A percentile compares a stretch with the other conserved stretches of the same genome.
Evolutionary conservation across 2,888 invertebrate species (phyloP).

Genomic region (Harpalus rufipes): DNA sequence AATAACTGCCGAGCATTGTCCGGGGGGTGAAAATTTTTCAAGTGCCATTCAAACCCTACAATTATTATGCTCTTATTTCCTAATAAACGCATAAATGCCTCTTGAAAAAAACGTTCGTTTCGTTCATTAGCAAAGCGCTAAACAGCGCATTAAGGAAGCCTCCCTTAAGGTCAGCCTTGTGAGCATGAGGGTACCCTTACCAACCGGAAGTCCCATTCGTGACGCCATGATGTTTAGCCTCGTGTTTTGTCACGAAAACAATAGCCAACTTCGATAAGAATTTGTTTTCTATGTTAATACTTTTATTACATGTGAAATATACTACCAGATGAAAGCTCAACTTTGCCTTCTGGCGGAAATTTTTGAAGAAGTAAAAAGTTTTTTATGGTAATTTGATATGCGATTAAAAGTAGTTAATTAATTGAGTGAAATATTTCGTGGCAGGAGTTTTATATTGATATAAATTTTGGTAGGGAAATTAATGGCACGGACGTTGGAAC

Average conservation of each 20-base stretch:
- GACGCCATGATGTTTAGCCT: slow-evolving; percentile 51
- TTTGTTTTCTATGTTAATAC: slow-evolving; percentile 63
- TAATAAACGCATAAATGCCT: neutral
- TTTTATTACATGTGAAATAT: slow-evolving; percentile 64
- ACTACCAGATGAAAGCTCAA: slow-evolving; percentile 57
- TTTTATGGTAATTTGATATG: slow-evolving; percentile 43
- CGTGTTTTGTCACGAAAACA: slow-evolving; percentile 64
- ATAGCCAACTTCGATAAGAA: slow-evolving; percentile 62
- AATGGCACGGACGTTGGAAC: neutral
- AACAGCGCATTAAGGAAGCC: slow-evolving; percentile 13
- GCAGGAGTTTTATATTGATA: slow-evolving; percentile 29
- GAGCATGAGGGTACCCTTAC: slow-evolving; percentile 34
- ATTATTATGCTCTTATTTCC: slow-evolving; percentile 9
- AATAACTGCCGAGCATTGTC: neutral
- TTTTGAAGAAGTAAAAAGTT: slow-evolving; percentile 20
- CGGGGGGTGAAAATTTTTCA: neutral
- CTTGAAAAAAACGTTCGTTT: slow-evolving; percentile 2
- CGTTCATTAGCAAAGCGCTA: slow-evolving; percentile 31
- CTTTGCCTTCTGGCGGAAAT: slow-evolving; percentile 14
- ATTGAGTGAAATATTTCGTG: slow-evolving; percentile 20
- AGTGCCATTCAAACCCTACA: slow-evolving; percentile 24
- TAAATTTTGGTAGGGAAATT: slow-evolving; percentile 13
- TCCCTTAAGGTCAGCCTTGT: slow-evolving; percentile 11
- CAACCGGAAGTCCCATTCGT: slow-evolving; percentile 41
- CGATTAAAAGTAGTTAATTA: slow-evolving; percentile 22